Evolutionary conservation across 2,797 vertebrate genomes (phyloP).

Genomic region (Bovichtus diacanthus): DNA sequence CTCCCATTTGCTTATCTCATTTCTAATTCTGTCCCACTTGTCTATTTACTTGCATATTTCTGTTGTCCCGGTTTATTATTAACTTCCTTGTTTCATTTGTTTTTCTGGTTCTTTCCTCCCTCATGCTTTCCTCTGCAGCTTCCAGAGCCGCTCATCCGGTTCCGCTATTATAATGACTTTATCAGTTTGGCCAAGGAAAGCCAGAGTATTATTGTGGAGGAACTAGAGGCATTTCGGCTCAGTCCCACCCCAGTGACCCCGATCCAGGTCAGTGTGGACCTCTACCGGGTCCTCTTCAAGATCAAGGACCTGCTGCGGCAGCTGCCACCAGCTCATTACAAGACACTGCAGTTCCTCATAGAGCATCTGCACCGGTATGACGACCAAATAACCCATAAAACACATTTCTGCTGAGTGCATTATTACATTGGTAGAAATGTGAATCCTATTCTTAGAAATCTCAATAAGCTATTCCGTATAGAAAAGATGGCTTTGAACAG

Average conservation of each 20-base stretch:
- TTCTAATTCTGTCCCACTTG: constrained; percentile 42
- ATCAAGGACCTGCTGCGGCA: constrained; percentile 93
- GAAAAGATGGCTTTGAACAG: not conserved
- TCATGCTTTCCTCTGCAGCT: constrained; percentile 82
- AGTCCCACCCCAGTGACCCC: constrained; percentile 72
- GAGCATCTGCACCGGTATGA: constrained; percentile 92
- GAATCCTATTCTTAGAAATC: not conserved
- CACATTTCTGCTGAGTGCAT: not conserved
- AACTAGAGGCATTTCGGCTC: constrained; percentile 83
- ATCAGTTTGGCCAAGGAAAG: constrained; percentile 96
- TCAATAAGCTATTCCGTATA: not conserved
- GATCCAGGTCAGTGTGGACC: constrained; percentile 79
- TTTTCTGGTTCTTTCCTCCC: constrained; percentile 15
- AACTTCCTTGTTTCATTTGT: constrained; percentile 48
- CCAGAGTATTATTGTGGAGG: constrained; percentile 89
- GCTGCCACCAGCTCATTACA: constrained; percentile 91
- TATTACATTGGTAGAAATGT: not conserved
- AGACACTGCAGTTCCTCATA: constrained; percentile 93
- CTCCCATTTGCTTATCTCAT: constrained; percentile 29
- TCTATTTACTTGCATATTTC: constrained; percentile 54
- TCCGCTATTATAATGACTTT: constrained; percentile 95
- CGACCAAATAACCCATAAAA: not conserved
- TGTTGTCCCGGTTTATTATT: constrained; percentile 43
- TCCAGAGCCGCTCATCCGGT: constrained; percentile 96
- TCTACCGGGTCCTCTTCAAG: constrained; percentile 93